A percentile compares a stretch with the other conserved stretches of the same genome.
phyloP scores from a whole-genome alignment of 2,888 invertebrate species.

The Netelia inedita region DNA sequence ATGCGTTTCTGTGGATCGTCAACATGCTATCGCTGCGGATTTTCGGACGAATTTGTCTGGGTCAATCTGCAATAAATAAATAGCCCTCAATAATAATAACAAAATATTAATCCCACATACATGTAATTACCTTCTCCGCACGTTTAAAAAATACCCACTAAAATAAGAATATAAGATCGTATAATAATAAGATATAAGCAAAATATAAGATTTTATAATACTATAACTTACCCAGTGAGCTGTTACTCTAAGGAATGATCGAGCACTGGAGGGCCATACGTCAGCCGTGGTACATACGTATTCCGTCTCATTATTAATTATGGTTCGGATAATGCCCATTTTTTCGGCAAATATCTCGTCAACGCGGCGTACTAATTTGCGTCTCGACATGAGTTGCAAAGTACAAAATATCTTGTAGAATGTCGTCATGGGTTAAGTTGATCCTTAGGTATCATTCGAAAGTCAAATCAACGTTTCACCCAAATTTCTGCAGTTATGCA shows the following conservation, averaged over 20 bases:
- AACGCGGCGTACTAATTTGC: slow-evolving; percentile 10
- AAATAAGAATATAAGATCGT: neutral
- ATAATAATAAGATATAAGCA: neutral
- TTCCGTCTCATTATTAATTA: slow-evolving; percentile 14
- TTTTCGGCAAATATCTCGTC: slow-evolving; percentile 2
- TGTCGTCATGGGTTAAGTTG: too few relatives aligned
- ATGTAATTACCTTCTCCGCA: neutral
- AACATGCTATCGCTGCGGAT: too few relatives aligned
- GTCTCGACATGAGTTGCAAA: slow-evolving; percentile 22
- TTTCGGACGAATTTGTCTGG: too few relatives aligned
- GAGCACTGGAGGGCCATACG: slow-evolving; percentile 50
- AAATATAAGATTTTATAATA: slow-evolving; percentile 17
- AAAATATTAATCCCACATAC: slow-evolving; percentile 11
- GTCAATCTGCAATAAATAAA: too few relatives aligned
- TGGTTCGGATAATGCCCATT: slow-evolving; percentile 20
- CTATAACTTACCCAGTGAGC: slow-evolving; percentile 61
- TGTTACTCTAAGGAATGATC: slow-evolving; percentile 61
- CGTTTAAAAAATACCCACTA: neutral
- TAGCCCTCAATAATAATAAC: neutral
- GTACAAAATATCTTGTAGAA: too few relatives aligned
- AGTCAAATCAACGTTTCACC: too few relatives aligned
- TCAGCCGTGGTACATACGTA: slow-evolving; percentile 66
- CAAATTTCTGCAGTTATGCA: too few relatives aligned
- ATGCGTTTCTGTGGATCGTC: too few relatives aligned
- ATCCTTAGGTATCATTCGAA: too few relatives aligned